phyloP scores from a whole-genome alignment of 2,888 invertebrate genomes.

The Catonia carolina region DNA sequence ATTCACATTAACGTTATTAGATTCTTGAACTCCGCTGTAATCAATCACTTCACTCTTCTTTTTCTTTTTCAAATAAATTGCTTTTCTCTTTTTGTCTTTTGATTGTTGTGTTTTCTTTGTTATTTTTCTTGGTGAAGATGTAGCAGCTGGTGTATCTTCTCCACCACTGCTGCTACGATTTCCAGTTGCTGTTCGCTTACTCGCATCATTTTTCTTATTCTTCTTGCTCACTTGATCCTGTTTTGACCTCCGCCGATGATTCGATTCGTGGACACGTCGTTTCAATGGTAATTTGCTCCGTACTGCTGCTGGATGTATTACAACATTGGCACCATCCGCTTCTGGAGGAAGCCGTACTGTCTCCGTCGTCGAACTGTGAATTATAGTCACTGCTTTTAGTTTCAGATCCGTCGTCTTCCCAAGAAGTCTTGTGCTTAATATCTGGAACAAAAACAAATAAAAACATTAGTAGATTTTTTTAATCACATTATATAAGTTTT shows the following conservation, averaged over 20 bases:
- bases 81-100: constrained; percentile 41
- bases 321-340: constrained; percentile 52
- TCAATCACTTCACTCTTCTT: constrained; percentile 67
- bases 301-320: constrained; percentile 75
- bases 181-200: not conserved
- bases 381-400: constrained; percentile 79
- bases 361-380: constrained; percentile 84
- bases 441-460: constrained; percentile 46
- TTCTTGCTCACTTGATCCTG: constrained; percentile 27
- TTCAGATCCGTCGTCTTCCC: constrained; percentile 74
- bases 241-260: constrained; percentile 24
- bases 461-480: no score
- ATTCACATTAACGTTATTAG: constrained; percentile 35
- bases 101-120: constrained; percentile 44
- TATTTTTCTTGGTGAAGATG: constrained; percentile 48
- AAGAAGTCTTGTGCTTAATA: constrained; percentile 70
- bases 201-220: constrained; percentile 44
- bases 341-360: constrained; percentile 73
- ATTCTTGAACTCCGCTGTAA: constrained; percentile 55
- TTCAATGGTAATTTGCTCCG: constrained; percentile 81
- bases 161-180: not conserved
- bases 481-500: no score
- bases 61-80: constrained; percentile 50
- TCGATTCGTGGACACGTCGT: constrained; percentile 59
- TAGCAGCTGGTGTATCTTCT: constrained; percentile 39